A percentile compares a stretch with the other conserved stretches of the same genome.
phyloP scores from a whole-genome alignment of 2,113 vertebrate genomes.

The Vicugna pacos region DNA sequence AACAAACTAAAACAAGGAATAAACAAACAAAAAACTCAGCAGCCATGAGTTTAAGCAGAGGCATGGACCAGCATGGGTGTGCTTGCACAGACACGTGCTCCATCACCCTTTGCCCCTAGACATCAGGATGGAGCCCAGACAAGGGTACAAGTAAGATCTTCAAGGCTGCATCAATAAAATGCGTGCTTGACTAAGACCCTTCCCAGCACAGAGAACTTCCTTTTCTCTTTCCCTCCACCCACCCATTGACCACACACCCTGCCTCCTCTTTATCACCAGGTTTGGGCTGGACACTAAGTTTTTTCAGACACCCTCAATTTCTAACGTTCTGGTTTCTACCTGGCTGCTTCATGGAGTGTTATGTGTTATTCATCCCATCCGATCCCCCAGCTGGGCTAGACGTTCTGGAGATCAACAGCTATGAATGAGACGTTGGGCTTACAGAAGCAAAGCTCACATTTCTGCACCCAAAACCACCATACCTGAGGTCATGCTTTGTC shows the following conservation, averaged over 20 bases:
- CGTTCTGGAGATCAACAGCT: not conserved
- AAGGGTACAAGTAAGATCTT: too few species aligned
- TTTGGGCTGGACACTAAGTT: not conserved
- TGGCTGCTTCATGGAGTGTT: not conserved
- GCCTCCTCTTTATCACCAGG: not conserved
- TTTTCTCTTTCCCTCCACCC: not conserved
- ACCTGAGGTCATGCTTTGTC: not conserved
- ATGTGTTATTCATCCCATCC: not conserved
- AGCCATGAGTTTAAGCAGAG: not conserved
- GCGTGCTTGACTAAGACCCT: accelerated
- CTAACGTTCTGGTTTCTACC: not conserved
- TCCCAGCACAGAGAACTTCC: not conserved
- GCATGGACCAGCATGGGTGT: too few species aligned
- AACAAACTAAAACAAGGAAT: not conserved
- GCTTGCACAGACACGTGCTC: not conserved
- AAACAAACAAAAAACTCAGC: not conserved
- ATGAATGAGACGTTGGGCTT: not conserved
- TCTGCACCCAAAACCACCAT: not conserved
- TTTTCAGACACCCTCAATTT: not conserved
- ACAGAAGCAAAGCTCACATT: not conserved
- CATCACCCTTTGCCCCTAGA: too few species aligned
- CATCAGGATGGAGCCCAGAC: not conserved
- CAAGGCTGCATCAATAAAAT: not conserved
- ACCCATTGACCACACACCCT: accelerated
- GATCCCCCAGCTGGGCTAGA: not conserved